Conservation (phyloP, 1,140 invertebrate species). For the Drosophila aff. region DNA sequence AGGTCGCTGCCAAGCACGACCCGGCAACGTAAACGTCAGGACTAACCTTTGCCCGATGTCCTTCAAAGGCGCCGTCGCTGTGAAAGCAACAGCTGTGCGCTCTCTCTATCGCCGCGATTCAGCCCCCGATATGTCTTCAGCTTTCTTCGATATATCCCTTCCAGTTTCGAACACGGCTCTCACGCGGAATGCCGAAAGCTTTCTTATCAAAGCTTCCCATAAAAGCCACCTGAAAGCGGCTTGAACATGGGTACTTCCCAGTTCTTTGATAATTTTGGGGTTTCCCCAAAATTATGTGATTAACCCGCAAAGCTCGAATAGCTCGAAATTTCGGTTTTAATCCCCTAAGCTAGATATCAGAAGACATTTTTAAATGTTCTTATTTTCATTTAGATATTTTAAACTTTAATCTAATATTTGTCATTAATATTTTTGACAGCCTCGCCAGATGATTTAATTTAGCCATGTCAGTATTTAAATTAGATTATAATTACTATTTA, state of each 20-base stretch:
- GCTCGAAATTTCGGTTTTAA: neutral
- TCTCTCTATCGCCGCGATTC: slow-evolving; percentile 34
- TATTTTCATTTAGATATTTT: too few species aligned
- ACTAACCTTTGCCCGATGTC: slow-evolving; percentile 80
- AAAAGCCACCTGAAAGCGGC: slow-evolving; percentile 5
- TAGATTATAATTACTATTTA: too few species aligned
- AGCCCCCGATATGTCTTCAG: slow-evolving; percentile 17
- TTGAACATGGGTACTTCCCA: slow-evolving; percentile 14
- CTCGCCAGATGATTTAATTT: too few species aligned
- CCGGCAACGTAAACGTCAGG: slow-evolving; percentile 82
- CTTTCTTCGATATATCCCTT: slow-evolving; percentile 41
- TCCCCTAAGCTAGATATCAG: neutral
- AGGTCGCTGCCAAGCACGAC: slow-evolving; percentile 61
- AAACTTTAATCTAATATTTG: too few species aligned
- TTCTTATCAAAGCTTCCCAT: slow-evolving; percentile 68
- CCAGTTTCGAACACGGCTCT: slow-evolving; percentile 67
- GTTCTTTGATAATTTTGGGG: neutral
- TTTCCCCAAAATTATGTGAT: neutral
- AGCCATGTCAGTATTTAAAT: too few species aligned
- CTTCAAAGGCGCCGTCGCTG: slow-evolving; percentile 81
- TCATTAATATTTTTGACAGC: too few species aligned
- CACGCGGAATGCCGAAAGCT: slow-evolving; percentile 43
- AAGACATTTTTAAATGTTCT: too few species aligned
- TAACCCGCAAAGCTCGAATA: neutral
- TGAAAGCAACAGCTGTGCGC: slow-evolving; percentile 82